Conservation (phyloP, 2,113 vertebrate species). For the Ifrita kowaldi region DNA sequence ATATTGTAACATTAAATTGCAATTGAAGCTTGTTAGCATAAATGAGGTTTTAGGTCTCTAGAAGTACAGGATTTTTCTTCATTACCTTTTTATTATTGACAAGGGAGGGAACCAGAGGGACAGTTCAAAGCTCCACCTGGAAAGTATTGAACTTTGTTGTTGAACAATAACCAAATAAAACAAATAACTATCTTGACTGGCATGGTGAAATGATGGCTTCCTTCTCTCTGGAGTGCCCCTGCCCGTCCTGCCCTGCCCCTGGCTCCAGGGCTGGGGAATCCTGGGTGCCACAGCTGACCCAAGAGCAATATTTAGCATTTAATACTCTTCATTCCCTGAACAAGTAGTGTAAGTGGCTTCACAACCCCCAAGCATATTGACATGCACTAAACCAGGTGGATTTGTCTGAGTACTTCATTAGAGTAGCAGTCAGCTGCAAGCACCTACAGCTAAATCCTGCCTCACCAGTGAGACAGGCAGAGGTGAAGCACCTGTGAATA, state of each 20-base stretch:
- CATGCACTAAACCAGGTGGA: background rate
- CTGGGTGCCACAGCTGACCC: background rate
- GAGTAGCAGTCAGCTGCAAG: background rate
- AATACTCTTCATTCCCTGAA: background rate
- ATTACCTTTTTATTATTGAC: conserved; percentile 75
- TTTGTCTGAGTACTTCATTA: background rate
- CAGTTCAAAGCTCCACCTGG: conserved; percentile 57
- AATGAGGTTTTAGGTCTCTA: conserved; percentile 68
- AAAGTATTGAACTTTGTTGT: conserved; percentile 70
- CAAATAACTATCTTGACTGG: conserved; percentile 60
- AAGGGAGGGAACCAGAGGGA: conserved; percentile 59
- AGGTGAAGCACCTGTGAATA: background rate
- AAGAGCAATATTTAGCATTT: background rate
- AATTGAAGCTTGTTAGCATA: conserved; percentile 64
- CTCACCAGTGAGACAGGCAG: rapidly evolving
- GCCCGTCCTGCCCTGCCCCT: background rate
- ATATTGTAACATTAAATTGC: conserved; percentile 52
- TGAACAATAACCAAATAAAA: conserved; percentile 77
- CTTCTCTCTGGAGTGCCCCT: conserved; percentile 3
- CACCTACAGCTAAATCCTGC: background rate
- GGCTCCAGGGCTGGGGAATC: background rate
- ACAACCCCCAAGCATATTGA: background rate
- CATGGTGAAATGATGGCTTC: conserved; percentile 54
- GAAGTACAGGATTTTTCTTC: conserved; percentile 73
- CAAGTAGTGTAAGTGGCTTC: background rate